Percentiles rank a stretch among this genome's conserved stretches.
Evolutionary conservation across 2,888 invertebrate genomes (phyloP).

Genomic region (Nebria brevicollis): DNA sequence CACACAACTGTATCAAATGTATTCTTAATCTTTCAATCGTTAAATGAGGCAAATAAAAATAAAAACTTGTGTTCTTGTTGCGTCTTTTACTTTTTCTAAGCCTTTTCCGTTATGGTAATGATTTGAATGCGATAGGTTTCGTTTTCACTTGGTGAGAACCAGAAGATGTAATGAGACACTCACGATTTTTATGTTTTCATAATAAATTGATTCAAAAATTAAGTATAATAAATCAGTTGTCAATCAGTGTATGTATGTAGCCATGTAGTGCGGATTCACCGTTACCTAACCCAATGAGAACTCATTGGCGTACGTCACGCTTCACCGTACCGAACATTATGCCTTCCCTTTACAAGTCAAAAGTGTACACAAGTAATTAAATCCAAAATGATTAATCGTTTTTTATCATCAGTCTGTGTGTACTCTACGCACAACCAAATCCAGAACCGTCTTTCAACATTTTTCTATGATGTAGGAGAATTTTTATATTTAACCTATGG

Average conservation of each 20-base stretch:
- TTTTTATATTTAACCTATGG: neutral
- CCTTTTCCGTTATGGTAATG: neutral
- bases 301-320: conserved; percentile 38
- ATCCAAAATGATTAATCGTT: conserved; percentile 37
- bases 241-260: conserved; percentile 25
- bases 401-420: conserved; percentile 11
- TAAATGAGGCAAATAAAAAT: no score
- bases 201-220: conserved; percentile 38
- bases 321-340: conserved; percentile 7
- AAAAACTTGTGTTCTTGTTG: no score
- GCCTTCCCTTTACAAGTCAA: neutral
- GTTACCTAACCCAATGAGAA: conserved; percentile 12
- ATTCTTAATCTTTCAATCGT: no score
- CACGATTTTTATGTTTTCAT: neutral
- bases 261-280: conserved; percentile 9
- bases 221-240: conserved; percentile 40
- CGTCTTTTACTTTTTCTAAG: neutral
- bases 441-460: conserved; percentile 7
- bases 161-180: neutral
- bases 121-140: neutral
- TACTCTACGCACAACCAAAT: neutral
- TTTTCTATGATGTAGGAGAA: neutral
- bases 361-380: conserved; percentile 21
- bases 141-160: neutral
- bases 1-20: no score